phyloP scores from a whole-genome alignment of 2,888 invertebrate genomes.

The Parelbella ahira region DNA sequence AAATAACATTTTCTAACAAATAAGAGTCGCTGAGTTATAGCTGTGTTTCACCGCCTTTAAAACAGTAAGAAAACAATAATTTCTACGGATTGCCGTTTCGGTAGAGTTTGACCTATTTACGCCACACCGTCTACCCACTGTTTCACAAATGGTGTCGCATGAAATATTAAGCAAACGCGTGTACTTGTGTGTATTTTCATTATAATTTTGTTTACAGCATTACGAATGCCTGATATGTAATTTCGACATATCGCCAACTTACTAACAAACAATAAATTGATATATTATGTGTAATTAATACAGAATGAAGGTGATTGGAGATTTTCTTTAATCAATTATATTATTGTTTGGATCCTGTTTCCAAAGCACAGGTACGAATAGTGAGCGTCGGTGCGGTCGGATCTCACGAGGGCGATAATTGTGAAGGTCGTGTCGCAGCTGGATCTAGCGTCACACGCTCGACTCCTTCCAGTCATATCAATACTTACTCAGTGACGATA shows the following conservation, averaged over 20 bases:
- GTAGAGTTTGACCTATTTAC: slow-evolving; percentile 21
- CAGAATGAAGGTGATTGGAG: no score
- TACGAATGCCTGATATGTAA: no score
- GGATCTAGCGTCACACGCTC: slow-evolving; percentile 68
- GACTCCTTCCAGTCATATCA: slow-evolving; percentile 67
- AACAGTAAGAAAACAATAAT: neutral
- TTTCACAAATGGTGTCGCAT: slow-evolving; percentile 6
- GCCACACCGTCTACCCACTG: neutral
- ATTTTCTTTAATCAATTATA: no score
- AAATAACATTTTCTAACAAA: no score
- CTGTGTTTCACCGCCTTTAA: neutral
- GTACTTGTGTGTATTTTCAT: no score
- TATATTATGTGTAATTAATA: no score
- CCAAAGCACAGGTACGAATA: slow-evolving; percentile 23
- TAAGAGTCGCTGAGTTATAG: neutral
- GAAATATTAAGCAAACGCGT: neutral
- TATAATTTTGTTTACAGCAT: no score
- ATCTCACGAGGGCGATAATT: slow-evolving; percentile 62
- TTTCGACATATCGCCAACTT: no score
- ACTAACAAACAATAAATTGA: no score
- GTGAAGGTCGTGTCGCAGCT: slow-evolving; percentile 74
- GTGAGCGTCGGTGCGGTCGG: slow-evolving; percentile 35
- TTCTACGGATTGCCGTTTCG: slow-evolving; percentile 10
- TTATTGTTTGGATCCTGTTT: neutral
- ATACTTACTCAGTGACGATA: slow-evolving; percentile 71